phyloP scores from a whole-genome alignment of 2,113 vertebrate genomes.

The Syngnathus scovelli region DNA sequence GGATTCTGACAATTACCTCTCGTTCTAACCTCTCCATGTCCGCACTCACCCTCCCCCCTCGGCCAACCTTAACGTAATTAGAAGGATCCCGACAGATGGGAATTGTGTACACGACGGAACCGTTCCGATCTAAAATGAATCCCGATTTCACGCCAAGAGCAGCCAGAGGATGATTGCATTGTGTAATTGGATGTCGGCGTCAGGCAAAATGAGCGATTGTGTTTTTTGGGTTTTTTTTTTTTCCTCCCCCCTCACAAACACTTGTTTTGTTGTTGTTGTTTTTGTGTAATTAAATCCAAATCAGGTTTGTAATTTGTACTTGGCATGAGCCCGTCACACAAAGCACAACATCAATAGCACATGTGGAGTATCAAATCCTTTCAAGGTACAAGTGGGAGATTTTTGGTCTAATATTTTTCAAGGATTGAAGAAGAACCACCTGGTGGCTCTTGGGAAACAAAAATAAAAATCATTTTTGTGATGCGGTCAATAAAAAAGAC shows the following conservation, averaged over 20 bases:
- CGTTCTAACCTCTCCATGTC: slow-evolving; percentile 52
- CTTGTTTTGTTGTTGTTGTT: neutral
- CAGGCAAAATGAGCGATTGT: slow-evolving; percentile 39
- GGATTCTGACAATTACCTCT: slow-evolving; percentile 67
- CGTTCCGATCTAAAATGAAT: slow-evolving; percentile 50
- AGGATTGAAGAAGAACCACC: too few species aligned
- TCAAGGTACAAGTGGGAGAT: neutral
- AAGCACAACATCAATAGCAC: neutral
- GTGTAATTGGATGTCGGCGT: slow-evolving; percentile 46
- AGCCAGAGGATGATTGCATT: slow-evolving; percentile 47
- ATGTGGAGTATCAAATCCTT: neutral
- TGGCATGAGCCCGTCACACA: neutral
- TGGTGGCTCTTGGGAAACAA: too few species aligned
- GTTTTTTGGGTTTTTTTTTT: slow-evolving; percentile 9
- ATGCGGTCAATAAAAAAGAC: too few species aligned
- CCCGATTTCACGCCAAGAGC: slow-evolving; percentile 41
- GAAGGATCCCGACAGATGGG: slow-evolving; percentile 47
- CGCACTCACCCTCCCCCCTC: slow-evolving; percentile 40
- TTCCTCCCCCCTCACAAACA: too few species aligned
- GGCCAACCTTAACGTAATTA: slow-evolving; percentile 53
- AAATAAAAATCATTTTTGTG: too few species aligned
- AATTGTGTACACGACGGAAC: slow-evolving; percentile 18
- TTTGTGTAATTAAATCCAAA: neutral
- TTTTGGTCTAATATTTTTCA: neutral
- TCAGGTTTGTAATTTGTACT: neutral